A percentile compares a stretch with the other conserved stretches of the same genome.
Evolutionary conservation across 1,140 invertebrate species (phyloP).

Genomic region (Atta texana): DNA sequence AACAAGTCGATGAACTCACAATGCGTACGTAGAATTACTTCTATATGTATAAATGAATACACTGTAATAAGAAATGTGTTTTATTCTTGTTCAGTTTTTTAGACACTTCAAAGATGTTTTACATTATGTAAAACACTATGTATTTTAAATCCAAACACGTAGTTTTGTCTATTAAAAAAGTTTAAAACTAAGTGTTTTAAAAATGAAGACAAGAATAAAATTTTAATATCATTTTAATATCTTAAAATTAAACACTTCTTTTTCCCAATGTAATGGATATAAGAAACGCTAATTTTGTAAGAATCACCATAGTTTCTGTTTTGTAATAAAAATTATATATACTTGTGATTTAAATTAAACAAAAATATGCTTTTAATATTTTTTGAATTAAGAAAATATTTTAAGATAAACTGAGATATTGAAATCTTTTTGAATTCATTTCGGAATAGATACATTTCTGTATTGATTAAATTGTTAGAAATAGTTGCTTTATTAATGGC

Average conservation of each 20-base stretch:
- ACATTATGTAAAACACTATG: no score
- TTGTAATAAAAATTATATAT: not conserved
- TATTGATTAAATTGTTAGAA: not conserved
- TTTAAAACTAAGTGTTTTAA: no score
- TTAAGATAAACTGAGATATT: not conserved
- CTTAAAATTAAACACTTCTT: no score
- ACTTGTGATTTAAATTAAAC: not conserved
- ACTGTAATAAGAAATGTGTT: no score
- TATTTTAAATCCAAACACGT: no score
- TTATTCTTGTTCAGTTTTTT: no score
- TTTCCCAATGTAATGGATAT: no score
- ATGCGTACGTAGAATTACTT: not conserved
- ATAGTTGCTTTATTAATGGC: not conserved
- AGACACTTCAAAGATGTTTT: no score
- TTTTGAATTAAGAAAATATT: not conserved
- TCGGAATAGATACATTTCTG: not conserved
- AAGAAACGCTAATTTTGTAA: not conserved
- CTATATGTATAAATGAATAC: not conserved
- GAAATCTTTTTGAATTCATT: not conserved
- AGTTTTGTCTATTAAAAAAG: no score
- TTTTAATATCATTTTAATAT: no score
- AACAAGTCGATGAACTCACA: constrained; percentile 29
- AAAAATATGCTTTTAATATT: not conserved
- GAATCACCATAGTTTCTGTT: not conserved
- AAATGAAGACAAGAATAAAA: no score